Evolutionary conservation across 2,113 vertebrate species (phyloP).

Genomic region (Nettapus auritus): DNA sequence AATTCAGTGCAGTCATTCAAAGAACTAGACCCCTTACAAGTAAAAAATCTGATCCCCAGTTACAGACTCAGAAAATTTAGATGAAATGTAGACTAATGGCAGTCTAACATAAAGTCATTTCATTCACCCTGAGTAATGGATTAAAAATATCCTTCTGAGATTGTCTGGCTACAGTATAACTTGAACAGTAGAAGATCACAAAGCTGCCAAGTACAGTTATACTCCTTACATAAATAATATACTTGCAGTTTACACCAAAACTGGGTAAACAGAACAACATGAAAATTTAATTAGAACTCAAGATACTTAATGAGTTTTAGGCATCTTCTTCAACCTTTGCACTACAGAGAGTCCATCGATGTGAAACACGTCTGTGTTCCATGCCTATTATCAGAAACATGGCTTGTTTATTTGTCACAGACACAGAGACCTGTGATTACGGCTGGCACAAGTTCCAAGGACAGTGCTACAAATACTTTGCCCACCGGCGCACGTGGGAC

Average conservation of each 20-base stretch:
- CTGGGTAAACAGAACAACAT: neutral
- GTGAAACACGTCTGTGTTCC: neutral
- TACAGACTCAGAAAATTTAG: neutral
- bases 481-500: conserved; percentile 92
- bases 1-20: neutral
- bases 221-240: neutral
- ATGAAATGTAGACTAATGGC: neutral
- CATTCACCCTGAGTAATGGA: fast-evolving
- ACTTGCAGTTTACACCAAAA: neutral
- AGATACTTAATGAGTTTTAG: fast-evolving
- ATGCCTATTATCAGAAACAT: neutral
- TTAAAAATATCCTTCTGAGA: neutral
- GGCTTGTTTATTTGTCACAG: conserved; percentile 68
- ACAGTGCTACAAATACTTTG: conserved; percentile 95
- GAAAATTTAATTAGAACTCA: neutral
- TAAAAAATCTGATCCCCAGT: neutral
- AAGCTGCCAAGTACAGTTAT: neutral
- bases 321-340: neutral
- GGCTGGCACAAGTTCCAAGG: conserved; percentile 99
- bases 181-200: fast-evolving
- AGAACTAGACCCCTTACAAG: neutral
- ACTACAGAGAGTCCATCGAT: fast-evolving
- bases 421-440: conserved; percentile 92
- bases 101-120: neutral
- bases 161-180: neutral